Conservation (phyloP, 2,113 vertebrate genomes). For the Turnix velox region DNA sequence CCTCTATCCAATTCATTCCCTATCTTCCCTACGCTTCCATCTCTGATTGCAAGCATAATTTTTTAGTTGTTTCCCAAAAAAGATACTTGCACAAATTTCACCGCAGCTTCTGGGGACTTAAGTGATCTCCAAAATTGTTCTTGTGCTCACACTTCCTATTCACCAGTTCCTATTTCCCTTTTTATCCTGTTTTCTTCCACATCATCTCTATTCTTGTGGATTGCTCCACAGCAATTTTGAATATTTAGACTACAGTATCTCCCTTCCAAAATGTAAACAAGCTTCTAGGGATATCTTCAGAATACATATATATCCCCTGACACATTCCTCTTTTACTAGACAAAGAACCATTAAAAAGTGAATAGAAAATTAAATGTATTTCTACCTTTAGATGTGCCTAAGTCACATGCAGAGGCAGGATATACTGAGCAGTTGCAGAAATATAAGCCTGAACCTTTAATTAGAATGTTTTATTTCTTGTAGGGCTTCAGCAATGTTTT, state of each 20-base stretch:
- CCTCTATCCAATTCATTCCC: neutral
- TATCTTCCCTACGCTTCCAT: neutral
- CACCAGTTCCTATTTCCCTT: neutral
- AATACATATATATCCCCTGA: neutral
- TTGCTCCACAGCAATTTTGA: neutral
- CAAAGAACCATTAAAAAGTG: neutral
- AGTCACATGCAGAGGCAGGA: neutral
- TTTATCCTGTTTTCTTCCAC: neutral
- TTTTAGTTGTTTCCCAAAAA: constrained; percentile 1
- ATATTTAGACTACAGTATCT: neutral
- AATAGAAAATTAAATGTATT: constrained; percentile 6
- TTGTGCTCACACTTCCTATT: neutral
- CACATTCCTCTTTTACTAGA: neutral
- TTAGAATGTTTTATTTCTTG: neutral
- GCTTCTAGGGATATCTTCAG: neutral
- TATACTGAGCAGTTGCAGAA: constrained; percentile 11
- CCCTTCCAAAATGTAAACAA: neutral
- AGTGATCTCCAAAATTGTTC: neutral
- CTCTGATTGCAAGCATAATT: neutral
- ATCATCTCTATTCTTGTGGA: neutral
- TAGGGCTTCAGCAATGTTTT: neutral
- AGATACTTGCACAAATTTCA: neutral
- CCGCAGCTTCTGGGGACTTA: neutral
- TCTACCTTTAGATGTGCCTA: neutral
- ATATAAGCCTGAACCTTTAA: constrained; percentile 30